These are phyloP conservation scores for Wiebesia pumilae DNA, from an alignment of 1,140 invertebrate genomes.

Conservation along the genomic window DNA sequence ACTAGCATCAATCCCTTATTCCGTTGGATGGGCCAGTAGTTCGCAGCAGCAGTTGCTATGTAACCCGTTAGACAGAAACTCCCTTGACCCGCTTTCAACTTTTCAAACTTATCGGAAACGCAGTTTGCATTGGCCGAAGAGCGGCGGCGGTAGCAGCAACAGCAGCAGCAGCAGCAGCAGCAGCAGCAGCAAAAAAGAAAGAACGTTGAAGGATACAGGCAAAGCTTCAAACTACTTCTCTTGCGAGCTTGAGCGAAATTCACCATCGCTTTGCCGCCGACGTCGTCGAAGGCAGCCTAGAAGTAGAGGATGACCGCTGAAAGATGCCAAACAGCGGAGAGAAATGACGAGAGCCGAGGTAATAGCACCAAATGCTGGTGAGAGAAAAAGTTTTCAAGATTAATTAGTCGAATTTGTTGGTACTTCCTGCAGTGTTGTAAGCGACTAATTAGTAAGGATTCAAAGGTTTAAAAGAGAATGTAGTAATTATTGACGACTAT, in stretches of 20 bases:
- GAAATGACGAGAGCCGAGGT: background rate
- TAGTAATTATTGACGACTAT: background rate
- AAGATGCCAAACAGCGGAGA: background rate
- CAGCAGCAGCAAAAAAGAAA: too few relatives aligned
- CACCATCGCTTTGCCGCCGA: constrained; percentile 1
- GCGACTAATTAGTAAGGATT: constrained; percentile 27
- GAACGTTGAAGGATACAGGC: background rate
- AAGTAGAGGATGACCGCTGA: background rate
- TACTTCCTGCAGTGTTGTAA: background rate
- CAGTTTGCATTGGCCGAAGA: constrained; percentile 51
- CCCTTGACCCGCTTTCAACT: constrained; percentile 54
- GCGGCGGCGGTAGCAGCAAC: background rate
- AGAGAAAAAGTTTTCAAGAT: constrained; percentile 53
- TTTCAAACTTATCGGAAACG: constrained; percentile 55
- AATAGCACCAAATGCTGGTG: constrained; percentile 12
- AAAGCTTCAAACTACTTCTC: background rate
- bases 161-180: too few relatives aligned
- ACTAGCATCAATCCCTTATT: constrained; percentile 52
- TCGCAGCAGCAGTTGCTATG: constrained; percentile 24
- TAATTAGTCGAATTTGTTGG: constrained; percentile 53
- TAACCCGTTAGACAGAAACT: constrained; percentile 26
- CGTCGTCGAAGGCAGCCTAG: background rate
- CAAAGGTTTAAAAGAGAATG: constrained; percentile 20
- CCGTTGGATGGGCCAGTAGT: constrained; percentile 39
- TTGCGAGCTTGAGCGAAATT: background rate